These are phyloP conservation scores for Sander lucioperca DNA, from an alignment of 2,113 vertebrate genomes.

Conservation along the genomic window DNA sequence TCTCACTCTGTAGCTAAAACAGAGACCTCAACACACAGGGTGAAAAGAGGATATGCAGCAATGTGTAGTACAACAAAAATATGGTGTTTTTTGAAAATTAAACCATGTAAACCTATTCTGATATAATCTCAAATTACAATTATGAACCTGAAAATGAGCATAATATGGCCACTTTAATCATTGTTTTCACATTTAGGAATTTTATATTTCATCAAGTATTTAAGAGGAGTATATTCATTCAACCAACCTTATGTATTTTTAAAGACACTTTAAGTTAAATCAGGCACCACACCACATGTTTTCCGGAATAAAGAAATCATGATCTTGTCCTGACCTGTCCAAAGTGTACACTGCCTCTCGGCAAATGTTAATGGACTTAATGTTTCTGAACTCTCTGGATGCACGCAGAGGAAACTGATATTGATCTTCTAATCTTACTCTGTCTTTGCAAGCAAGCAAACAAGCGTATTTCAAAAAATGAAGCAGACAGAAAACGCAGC, in stretches of 20 bases:
- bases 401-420: conserved; percentile 6
- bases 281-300: not conserved
- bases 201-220: not conserved
- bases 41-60: too few relatives aligned
- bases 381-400: not conserved
- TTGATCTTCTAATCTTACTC: not conserved
- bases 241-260: not conserved
- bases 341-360: not conserved
- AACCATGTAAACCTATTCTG: too few relatives aligned
- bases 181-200: not conserved
- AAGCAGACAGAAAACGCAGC: conserved; percentile 9
- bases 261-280: not conserved
- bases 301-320: not conserved
- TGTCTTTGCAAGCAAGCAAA: conserved; percentile 6
- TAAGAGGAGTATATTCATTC: not conserved
- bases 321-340: not conserved
- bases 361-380: not conserved
- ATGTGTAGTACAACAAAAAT: too few relatives aligned
- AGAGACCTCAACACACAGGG: too few relatives aligned
- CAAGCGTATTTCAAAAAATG: conserved; percentile 14
- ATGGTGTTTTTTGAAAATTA: too few relatives aligned
- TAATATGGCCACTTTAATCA: too few relatives aligned
- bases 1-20: too few relatives aligned
- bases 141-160: too few relatives aligned
- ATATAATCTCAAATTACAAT: too few relatives aligned